phyloP scores from a whole-genome alignment of 2,888 invertebrate genomes.

The Pasiphila rectangulata region DNA sequence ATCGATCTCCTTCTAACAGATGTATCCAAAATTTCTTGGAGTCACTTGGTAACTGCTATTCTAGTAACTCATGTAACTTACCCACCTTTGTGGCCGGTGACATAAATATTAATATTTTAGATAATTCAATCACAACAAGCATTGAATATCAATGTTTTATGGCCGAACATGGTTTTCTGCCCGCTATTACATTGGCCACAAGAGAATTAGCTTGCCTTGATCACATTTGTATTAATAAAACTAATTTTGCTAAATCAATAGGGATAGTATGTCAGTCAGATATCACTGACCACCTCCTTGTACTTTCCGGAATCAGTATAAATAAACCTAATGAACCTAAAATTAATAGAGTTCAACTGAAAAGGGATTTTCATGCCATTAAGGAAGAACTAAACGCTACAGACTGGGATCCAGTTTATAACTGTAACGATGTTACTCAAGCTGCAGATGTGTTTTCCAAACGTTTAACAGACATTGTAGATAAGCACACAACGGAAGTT shows the following conservation, averaged over 20 bases:
- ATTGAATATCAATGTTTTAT: not conserved
- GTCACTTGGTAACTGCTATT: not conserved
- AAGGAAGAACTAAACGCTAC: not conserved
- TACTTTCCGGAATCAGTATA: not conserved
- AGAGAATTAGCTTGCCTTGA: not conserved
- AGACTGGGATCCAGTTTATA: not conserved
- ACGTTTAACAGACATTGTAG: not conserved
- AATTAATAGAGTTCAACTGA: not conserved
- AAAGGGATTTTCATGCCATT: not conserved
- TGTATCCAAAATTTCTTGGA: not conserved
- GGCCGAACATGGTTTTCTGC: not conserved
- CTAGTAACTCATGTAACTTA: not conserved
- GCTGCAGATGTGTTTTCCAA: not conserved
- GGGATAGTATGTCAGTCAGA: not conserved
- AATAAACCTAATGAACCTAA: not conserved
- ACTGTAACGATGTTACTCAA: not conserved
- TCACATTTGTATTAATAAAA: not conserved
- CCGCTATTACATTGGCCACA: not conserved
- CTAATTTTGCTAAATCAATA: not conserved
- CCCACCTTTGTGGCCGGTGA: not conserved
- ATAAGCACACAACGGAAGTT: not conserved
- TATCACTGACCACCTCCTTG: not conserved
- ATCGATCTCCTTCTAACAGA: slow-evolving; percentile 1
- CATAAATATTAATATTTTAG: not conserved
- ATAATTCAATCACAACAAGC: not conserved